phyloP scores from a whole-genome alignment of 2,888 invertebrate species.

The Cheilosia vernalis region DNA sequence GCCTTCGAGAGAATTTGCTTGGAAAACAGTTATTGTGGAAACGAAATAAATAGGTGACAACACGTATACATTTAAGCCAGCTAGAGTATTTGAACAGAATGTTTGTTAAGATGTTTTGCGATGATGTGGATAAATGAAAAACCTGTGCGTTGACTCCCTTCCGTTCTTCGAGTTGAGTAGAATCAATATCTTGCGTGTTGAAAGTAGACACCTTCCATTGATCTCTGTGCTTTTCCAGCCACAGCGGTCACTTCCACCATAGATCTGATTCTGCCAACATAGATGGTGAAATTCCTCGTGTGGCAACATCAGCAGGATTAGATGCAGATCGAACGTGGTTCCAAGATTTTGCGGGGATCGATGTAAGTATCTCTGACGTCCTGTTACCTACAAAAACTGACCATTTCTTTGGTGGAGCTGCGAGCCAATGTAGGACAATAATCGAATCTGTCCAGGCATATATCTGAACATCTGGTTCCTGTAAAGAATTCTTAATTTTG shows the following conservation, averaged over 20 bases:
- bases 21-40: not conserved
- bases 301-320: slow-evolving; percentile 51
- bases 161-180: too few species aligned
- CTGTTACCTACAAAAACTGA: slow-evolving; percentile 43
- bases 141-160: too few species aligned
- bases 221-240: not conserved
- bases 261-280: not conserved
- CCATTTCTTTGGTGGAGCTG: slow-evolving; percentile 42
- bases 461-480: not conserved
- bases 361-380: slow-evolving; percentile 39
- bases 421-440: slow-evolving; percentile 46
- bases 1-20: not conserved
- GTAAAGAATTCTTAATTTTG: slow-evolving; percentile 26
- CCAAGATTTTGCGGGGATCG: slow-evolving; percentile 13
- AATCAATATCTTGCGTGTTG: not conserved
- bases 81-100: too few species aligned
- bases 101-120: too few species aligned
- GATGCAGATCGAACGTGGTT: slow-evolving; percentile 42
- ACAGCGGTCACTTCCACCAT: slow-evolving; percentile 31
- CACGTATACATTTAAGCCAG: too few species aligned
- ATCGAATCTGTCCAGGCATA: slow-evolving; percentile 38
- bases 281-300: slow-evolving; percentile 29
- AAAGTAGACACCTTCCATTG: slow-evolving; percentile 9
- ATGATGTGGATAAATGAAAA: too few species aligned
- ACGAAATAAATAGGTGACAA: not conserved